phyloP scores from a whole-genome alignment of 2,113 vertebrate species.

The Oceanodroma tethys region DNA sequence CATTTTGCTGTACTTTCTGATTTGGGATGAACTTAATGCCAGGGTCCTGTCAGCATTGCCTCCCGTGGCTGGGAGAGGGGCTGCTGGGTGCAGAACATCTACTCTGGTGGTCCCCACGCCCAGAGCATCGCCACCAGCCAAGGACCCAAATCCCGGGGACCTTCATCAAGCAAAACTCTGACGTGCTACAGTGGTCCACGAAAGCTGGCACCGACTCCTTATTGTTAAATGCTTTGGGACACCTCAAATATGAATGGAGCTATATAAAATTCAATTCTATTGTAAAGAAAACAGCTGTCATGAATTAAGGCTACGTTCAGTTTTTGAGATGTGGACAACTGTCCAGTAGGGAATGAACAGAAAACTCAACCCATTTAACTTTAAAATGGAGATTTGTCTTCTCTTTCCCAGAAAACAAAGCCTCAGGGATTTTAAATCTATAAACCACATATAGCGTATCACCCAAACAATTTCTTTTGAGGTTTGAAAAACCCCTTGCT shows the following conservation, averaged over 20 bases:
- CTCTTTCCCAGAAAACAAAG: constrained; percentile 59
- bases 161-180: not conserved
- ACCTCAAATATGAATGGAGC: constrained; percentile 44
- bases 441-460: constrained; percentile 65
- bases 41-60: not conserved
- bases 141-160: not conserved
- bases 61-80: not conserved
- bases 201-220: not conserved
- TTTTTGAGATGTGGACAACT: constrained; percentile 30
- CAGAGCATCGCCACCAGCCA: not conserved
- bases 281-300: constrained; percentile 65
- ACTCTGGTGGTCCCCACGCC: not conserved
- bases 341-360: constrained; percentile 43
- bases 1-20: not conserved
- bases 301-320: not conserved
- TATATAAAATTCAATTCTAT: constrained; percentile 6
- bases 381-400: constrained; percentile 7
- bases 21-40: not conserved
- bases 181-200: rapidly evolving
- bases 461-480: constrained; percentile 66
- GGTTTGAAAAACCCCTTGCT: constrained; percentile 60
- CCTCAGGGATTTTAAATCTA: constrained; percentile 57
- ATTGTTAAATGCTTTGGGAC: constrained; percentile 46
- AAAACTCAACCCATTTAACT: constrained; percentile 50
- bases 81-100: not conserved